Conservation (phyloP, 1,140 invertebrate genomes). For the Neomicropteryx cornuta region DNA sequence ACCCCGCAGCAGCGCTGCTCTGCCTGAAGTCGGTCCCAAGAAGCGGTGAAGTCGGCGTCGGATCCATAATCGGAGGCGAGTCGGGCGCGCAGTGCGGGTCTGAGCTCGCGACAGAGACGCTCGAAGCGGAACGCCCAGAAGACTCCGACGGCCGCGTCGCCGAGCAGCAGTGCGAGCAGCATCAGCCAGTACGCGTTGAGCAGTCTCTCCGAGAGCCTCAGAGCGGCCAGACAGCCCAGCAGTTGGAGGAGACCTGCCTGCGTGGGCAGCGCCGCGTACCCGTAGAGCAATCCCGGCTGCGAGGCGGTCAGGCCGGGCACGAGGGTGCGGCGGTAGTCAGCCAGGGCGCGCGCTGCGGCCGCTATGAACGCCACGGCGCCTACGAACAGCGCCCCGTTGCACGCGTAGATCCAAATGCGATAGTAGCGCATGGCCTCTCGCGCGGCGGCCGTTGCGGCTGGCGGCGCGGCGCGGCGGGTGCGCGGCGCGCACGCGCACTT, state of each 20-base stretch:
- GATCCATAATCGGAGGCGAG: conserved; percentile 55
- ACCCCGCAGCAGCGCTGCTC: conserved; percentile 73
- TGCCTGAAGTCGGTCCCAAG: conserved; percentile 71
- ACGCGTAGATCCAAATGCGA: conserved; percentile 86
- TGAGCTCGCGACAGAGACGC: conserved; percentile 57
- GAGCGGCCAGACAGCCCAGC: conserved; percentile 69
- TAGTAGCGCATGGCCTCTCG: conserved; percentile 54
- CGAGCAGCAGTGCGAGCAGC: conserved; percentile 65
- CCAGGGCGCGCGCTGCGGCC: conserved; percentile 60
- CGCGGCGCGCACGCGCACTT: conserved; percentile 19
- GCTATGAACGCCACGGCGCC: conserved; percentile 71
- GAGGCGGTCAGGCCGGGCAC: conserved; percentile 59
- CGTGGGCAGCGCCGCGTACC: conserved; percentile 65
- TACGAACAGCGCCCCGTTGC: conserved; percentile 74
- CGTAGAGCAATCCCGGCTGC: conserved; percentile 76
- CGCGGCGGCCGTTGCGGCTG: conserved; percentile 22
- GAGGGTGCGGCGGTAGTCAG: conserved; percentile 55
- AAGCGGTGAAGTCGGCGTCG: conserved; percentile 58
- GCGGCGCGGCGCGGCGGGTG: conserved; percentile 10
- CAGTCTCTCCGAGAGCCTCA: conserved; percentile 65
- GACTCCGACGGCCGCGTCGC: conserved; percentile 74
- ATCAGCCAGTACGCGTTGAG: conserved; percentile 80
- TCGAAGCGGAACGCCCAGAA: conserved; percentile 79
- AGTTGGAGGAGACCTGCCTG: conserved; percentile 59
- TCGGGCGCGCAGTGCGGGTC: conserved; percentile 48